phyloP scores from a whole-genome alignment of 2,797 vertebrate species.

The Centropyge bicolor region DNA sequence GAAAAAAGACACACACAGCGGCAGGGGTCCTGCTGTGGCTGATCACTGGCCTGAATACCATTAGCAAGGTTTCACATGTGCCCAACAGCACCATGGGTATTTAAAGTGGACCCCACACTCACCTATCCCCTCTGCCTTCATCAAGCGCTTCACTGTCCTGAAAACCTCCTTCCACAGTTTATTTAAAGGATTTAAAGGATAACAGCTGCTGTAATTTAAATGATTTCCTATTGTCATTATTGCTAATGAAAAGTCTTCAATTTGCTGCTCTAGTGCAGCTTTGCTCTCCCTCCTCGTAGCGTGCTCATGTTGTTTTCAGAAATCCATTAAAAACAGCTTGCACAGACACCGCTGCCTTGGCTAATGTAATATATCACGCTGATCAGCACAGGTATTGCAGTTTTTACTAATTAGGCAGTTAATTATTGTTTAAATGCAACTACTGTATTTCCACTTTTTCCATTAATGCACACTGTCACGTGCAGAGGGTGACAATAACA shows the following conservation, averaged over 20 bases:
- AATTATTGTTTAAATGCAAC: conserved; percentile 40
- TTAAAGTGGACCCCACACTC: conserved; percentile 53
- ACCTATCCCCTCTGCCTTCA: conserved; percentile 35
- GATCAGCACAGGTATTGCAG: conserved; percentile 19
- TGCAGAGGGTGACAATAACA: not conserved
- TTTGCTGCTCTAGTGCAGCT: conserved; percentile 33
- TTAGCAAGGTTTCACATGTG: conserved; percentile 72
- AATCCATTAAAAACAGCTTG: conserved; percentile 53
- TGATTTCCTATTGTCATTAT: conserved; percentile 29
- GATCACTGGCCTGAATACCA: conserved; percentile 74
- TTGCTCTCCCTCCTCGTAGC: not conserved
- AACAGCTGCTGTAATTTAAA: conserved; percentile 39
- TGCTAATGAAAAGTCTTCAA: conserved; percentile 49
- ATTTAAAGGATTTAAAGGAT: conserved; percentile 54
- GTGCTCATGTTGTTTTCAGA: conserved; percentile 41
- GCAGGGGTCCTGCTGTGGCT: conserved; percentile 60
- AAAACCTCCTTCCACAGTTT: conserved; percentile 31
- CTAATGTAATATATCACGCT: conserved; percentile 36
- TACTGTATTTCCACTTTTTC: conserved; percentile 14
- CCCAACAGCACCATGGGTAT: conserved; percentile 61
- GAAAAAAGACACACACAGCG: conserved; percentile 35
- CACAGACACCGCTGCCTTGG: conserved; percentile 16
- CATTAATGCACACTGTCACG: conserved; percentile 1
- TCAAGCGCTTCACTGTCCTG: conserved; percentile 36
- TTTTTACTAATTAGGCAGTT: conserved; percentile 43